phyloP scores from a whole-genome alignment of 1,140 invertebrate genomes.

The Caenorhabditis latens region DNA sequence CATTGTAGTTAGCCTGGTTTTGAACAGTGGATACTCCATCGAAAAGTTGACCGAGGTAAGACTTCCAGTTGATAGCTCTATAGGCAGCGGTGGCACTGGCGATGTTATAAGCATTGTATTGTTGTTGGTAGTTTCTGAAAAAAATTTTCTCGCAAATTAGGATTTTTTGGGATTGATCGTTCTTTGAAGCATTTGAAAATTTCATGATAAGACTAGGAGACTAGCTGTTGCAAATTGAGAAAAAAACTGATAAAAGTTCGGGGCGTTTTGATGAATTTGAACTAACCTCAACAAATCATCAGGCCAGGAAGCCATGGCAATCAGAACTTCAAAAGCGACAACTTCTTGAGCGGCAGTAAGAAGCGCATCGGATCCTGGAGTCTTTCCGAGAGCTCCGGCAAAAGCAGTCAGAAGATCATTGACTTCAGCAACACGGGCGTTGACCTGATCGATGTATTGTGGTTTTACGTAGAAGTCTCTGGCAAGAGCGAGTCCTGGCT shows the following conservation, averaged over 20 bases:
- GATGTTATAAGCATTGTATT: conserved; percentile 70
- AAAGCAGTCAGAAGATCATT: conserved; percentile 52
- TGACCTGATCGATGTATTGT: conserved; percentile 66
- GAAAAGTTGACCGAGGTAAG: conserved; percentile 62
- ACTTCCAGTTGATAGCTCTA: conserved; percentile 64
- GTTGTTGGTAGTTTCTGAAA: conserved; percentile 68
- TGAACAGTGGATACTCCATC: conserved; percentile 3
- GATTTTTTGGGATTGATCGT: neutral
- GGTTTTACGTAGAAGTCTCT: conserved; percentile 70
- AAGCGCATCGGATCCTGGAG: conserved; percentile 26
- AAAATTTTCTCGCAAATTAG: neutral
- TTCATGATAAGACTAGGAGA: neutral
- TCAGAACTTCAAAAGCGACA: conserved; percentile 67
- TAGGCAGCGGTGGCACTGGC: conserved; percentile 62
- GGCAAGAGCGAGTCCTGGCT: conserved; percentile 64
- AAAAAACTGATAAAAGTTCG: neutral
- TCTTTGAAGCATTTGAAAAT: neutral
- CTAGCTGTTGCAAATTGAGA: neutral
- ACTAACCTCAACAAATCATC: conserved; percentile 67
- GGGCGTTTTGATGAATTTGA: neutral
- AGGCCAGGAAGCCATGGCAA: conserved; percentile 69
- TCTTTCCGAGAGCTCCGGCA: conserved; percentile 15
- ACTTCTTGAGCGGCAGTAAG: conserved; percentile 55
- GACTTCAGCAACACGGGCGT: conserved; percentile 58
- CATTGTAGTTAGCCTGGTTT: conserved; percentile 2